A percentile compares a stretch with the other conserved stretches of the same genome.
phyloP scores from a whole-genome alignment of 2,113 vertebrate species.

The Salvator merianae region DNA sequence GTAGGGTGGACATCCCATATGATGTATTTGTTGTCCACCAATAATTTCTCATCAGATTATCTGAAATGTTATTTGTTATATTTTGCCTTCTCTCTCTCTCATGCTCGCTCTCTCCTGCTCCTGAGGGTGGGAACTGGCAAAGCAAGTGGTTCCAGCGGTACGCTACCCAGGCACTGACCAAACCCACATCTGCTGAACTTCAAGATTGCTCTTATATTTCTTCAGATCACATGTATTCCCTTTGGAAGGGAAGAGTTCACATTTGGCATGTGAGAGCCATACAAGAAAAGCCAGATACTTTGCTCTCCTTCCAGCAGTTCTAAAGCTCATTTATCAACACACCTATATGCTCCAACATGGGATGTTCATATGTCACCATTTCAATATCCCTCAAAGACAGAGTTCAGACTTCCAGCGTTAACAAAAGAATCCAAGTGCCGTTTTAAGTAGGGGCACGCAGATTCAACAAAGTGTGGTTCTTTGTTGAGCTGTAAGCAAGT shows the following conservation, averaged over 20 bases:
- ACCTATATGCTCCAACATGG: not conserved
- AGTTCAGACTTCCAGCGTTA: not conserved
- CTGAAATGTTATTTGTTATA: constrained; percentile 3
- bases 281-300: not conserved
- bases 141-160: not conserved
- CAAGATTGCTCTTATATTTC: not conserved
- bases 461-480: no score
- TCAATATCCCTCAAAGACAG: not conserved
- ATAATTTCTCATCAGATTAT: constrained; percentile 31
- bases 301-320: not conserved
- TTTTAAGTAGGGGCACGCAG: no score
- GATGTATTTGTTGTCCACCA: constrained; percentile 18
- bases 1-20: constrained; percentile 49
- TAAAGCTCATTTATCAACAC: not conserved
- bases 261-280: not conserved
- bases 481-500: no score
- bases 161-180: not conserved
- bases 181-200: not conserved
- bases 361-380: not conserved
- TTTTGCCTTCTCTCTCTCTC: not conserved
- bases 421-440: no score
- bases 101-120: no score
- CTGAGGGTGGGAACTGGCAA: no score
- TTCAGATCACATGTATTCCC: not conserved
- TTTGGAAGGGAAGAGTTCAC: not conserved